Evolutionary conservation across 1,140 invertebrate species (phyloP), one percentile per base, ranked within the genome.

Genomic region (Eriosoma lanigerum): DNA sequence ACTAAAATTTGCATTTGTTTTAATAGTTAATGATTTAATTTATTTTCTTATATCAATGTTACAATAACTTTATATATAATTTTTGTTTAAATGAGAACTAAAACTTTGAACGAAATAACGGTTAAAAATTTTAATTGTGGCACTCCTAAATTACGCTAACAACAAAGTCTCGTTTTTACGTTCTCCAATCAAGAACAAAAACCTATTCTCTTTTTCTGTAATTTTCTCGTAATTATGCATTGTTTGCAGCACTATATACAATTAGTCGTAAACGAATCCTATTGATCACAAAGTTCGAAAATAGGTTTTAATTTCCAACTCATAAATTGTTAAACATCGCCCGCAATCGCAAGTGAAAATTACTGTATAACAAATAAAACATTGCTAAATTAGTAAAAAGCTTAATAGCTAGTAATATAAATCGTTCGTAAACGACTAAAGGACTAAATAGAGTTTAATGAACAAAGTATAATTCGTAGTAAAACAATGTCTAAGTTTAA

Each of bases 261-360:
- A 24, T 56, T 24, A 58, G 15, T 44, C 32, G 32, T 44, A 58
- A 44, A 58, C n/a, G 50, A 58, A 60, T 62, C 8, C 15, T 78
- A 46, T 78, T 62, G 54, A 60, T 78, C 54, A 78, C 9, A 78
- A 62, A 78, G 56, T 46, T 78, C 32, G 21, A 38, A n/a, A 58
- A 62, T 78, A 24, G 13, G n/a, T 9, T 75, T 75, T 75, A 58
- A 46, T 78, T 60, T 78, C 44, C 13, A 60, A 62, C 29, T 78
- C 56, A 15, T 78, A 78, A 10, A 78, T 46, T 60, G 62, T 78
- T 62, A 60, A 38, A 78, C 38, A 17, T 13, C 13, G 1, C 13
- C 54, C 32, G 19, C 29, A 58, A 56, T 38, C 52, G 5, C 32
- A 13, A 38, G n/a, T 76, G 21, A 32, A 56, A 58, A 58, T 24